phyloP scores from a whole-genome alignment of 2,113 vertebrate species.

The Platycercus adscitus region DNA sequence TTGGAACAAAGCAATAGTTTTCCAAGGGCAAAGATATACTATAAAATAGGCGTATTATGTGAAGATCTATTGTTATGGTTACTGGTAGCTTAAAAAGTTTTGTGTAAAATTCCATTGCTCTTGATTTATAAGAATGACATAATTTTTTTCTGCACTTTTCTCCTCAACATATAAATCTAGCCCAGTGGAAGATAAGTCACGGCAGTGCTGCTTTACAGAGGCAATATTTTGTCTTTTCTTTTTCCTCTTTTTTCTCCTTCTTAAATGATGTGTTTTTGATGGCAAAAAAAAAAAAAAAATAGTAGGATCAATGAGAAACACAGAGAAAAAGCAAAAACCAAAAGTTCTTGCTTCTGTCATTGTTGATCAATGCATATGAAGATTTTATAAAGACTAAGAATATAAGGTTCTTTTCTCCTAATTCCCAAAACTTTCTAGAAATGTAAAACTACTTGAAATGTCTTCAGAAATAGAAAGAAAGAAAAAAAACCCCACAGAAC shows the following conservation, averaged over 20 bases:
- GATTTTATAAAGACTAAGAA: background rate
- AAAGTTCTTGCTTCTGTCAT: background rate
- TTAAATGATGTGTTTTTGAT: background rate
- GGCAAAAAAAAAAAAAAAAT: background rate
- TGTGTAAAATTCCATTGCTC: background rate
- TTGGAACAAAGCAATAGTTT: background rate
- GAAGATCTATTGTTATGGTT: background rate
- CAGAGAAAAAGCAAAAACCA: accelerated
- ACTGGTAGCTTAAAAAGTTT: background rate
- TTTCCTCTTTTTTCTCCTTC: background rate
- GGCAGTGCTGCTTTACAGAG: background rate
- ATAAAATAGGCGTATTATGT: background rate
- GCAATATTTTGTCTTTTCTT: background rate
- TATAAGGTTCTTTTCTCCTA: background rate
- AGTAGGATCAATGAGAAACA: background rate
- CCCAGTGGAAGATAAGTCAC: background rate
- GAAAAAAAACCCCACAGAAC: background rate
- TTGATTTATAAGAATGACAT: background rate
- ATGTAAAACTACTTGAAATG: background rate
- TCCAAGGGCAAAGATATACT: background rate
- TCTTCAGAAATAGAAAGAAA: background rate
- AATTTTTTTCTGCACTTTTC: background rate
- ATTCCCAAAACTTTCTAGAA: background rate
- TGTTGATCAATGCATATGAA: background rate
- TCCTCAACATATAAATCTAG: background rate